Evolutionary conservation across 2,797 vertebrate genomes (phyloP).

Genomic region (Ciconia nigra): DNA sequence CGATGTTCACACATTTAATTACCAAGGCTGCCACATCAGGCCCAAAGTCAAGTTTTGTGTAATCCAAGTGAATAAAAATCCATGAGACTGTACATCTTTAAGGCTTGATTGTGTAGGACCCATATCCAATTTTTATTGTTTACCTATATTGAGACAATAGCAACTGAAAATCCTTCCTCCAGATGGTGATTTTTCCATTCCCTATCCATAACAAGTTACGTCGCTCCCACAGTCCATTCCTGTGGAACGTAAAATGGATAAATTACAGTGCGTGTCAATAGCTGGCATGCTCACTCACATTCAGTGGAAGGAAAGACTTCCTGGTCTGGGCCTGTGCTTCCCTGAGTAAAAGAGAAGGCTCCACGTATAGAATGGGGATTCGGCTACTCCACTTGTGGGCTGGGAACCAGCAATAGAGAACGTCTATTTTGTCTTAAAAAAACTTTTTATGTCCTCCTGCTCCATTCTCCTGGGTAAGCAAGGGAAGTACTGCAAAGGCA

Average conservation of each 20-base stretch:
- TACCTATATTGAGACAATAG: not conserved
- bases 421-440: not conserved
- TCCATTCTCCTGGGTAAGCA: not conserved
- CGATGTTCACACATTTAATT: not conserved
- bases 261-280: not conserved
- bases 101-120: not conserved
- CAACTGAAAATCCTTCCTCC: not conserved
- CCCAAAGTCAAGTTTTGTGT: not conserved
- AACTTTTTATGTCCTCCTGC: not conserved
- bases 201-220: not conserved
- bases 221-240: not conserved
- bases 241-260: not conserved
- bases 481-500: not conserved
- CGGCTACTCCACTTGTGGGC: not conserved
- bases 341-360: not conserved
- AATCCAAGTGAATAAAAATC: not conserved
- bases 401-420: not conserved
- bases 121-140: not conserved
- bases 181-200: not conserved
- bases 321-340: not conserved
- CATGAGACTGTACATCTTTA: not conserved
- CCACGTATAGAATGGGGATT: not conserved
- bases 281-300: not conserved
- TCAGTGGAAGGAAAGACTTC: not conserved
- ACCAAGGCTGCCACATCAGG: not conserved